phyloP scores from a whole-genome alignment of 2,797 vertebrate genomes.

The Telmatherina bonti region DNA sequence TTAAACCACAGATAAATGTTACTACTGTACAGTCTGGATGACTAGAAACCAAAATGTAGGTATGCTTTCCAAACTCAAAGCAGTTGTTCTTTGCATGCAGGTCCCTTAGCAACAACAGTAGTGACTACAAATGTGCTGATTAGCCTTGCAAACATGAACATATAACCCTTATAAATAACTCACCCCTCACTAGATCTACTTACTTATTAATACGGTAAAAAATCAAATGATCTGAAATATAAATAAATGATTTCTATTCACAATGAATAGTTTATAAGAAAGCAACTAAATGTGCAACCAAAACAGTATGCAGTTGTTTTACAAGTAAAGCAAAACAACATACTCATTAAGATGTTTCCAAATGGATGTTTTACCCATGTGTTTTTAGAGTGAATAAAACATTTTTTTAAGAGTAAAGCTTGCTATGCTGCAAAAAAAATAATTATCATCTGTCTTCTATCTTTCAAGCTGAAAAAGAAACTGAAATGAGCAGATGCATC shows the following conservation, averaged over 20 bases:
- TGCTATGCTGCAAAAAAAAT: slow-evolving; percentile 1
- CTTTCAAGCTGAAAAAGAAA: slow-evolving; percentile 4
- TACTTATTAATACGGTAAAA: slow-evolving; percentile 31
- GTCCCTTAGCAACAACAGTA: slow-evolving; percentile 76
- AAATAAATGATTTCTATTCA: slow-evolving; percentile 6
- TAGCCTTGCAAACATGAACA: slow-evolving; percentile 46
- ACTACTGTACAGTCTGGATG: slow-evolving; percentile 15
- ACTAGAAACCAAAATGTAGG: slow-evolving; percentile 34
- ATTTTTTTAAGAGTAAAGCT: background rate
- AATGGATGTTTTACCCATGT: slow-evolving; percentile 1
- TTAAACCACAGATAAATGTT: slow-evolving; percentile 26
- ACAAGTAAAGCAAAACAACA: background rate
- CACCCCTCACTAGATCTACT: slow-evolving; percentile 26
- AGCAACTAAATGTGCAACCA: background rate
- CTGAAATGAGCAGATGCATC: slow-evolving; percentile 35
- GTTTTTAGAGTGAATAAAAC: background rate
- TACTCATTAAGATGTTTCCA: background rate
- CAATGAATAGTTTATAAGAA: slow-evolving; percentile 7
- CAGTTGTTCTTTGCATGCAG: slow-evolving; percentile 49
- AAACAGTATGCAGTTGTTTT: slow-evolving; percentile 7
- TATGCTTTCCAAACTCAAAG: slow-evolving; percentile 46
- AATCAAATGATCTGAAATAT: slow-evolving; percentile 16
- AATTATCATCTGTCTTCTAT: slow-evolving; percentile 5
- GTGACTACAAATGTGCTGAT: slow-evolving; percentile 63
- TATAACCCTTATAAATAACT: slow-evolving; percentile 30